Percentiles rank a stretch among this genome's conserved stretches.
Evolutionary conservation across 1,140 invertebrate species (phyloP).

Genomic region (Oppia nitens): DNA sequence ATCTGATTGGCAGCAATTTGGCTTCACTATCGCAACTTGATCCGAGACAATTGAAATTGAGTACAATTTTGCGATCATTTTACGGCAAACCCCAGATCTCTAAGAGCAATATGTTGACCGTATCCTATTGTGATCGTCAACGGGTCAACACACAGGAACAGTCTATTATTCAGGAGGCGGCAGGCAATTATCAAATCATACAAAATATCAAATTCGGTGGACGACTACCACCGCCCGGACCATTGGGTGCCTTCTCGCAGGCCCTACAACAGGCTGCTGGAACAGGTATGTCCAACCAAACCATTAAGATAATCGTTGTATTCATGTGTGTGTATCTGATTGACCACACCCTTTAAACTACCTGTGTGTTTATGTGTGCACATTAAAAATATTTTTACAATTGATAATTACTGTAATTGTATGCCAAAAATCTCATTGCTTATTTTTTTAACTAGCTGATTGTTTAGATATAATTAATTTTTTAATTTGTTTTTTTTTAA

Average conservation of each 20-base stretch:
- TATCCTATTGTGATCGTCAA: conserved; percentile 11
- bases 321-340: no score
- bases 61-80: conserved; percentile 14
- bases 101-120: neutral
- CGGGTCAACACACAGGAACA: neutral
- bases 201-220: neutral
- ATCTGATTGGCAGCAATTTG: conserved; percentile 10
- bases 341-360: no score
- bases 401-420: no score
- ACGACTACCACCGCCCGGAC: neutral
- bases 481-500: no score
- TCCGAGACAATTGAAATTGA: conserved; percentile 1
- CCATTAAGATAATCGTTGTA: no score
- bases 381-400: no score
- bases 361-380: no score
- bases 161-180: neutral
- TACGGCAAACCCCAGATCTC: neutral
- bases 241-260: neutral
- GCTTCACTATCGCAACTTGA: neutral
- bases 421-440: no score
- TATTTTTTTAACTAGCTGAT: no score
- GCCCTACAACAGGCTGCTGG: neutral
- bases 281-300: no score
- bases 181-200: neutral
- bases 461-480: no score